phyloP scores from a whole-genome alignment of 2,113 vertebrate genomes.

The Polypterus bichir region DNA sequence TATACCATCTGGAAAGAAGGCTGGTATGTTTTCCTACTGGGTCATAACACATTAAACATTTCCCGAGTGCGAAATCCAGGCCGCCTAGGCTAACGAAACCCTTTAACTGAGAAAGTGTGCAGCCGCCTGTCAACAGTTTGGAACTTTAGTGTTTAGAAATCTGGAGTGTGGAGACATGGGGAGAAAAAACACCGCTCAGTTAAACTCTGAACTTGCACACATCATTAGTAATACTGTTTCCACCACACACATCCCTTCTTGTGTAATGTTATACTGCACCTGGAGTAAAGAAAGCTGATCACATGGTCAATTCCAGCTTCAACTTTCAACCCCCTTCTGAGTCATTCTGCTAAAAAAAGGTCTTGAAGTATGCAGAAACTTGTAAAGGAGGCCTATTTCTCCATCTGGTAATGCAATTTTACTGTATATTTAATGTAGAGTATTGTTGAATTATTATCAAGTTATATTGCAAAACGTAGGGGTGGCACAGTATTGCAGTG shows the following conservation, averaged over 20 bases:
- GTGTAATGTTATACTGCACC: slow-evolving; percentile 11
- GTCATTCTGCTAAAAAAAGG: neutral
- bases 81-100: no score
- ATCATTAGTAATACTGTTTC: slow-evolving; percentile 17
- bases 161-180: slow-evolving; percentile 7
- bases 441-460: no score
- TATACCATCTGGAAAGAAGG: no score
- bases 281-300: slow-evolving; percentile 7
- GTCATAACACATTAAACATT: no score
- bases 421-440: no score
- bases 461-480: no score
- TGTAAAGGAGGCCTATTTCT: no score
- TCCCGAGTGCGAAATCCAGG: no score
- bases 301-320: neutral
- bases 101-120: neutral
- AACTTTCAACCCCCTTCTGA: slow-evolving; percentile 1
- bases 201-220: slow-evolving; percentile 22
- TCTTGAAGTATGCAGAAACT: no score
- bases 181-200: slow-evolving; percentile 13
- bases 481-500: no score
- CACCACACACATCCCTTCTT: slow-evolving; percentile 6
- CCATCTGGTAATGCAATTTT: no score
- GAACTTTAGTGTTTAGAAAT: slow-evolving; percentile 2
- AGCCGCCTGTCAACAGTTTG: slow-evolving; percentile 6
- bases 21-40: no score